Evolutionary conservation across 1,140 invertebrate species (phyloP).

Genomic region (Lasioglossum baleicum): DNA sequence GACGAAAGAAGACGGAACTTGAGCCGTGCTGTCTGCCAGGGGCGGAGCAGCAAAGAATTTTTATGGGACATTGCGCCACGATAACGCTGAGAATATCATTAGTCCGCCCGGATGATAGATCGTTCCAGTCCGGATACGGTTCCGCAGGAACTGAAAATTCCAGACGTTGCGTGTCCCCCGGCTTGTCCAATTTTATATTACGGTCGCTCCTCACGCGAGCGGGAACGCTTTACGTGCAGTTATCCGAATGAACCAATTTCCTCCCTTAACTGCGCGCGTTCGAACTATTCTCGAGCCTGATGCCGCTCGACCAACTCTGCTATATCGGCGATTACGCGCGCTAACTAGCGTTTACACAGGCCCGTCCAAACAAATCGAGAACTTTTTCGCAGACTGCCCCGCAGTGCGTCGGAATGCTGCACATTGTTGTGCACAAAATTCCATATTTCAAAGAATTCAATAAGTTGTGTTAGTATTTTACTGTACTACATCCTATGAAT

Average conservation of each 20-base stretch:
- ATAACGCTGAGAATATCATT: slow-evolving; percentile 11
- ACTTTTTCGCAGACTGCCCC: too few species aligned
- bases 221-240: slow-evolving; percentile 30
- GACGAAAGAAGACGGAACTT: background rate
- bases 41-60: too few species aligned
- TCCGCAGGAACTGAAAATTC: slow-evolving; percentile 37
- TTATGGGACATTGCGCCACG: background rate
- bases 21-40: too few species aligned
- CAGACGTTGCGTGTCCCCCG: slow-evolving; percentile 62
- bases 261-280: slow-evolving; percentile 20
- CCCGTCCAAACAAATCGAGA: too few species aligned
- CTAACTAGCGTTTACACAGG: too few species aligned
- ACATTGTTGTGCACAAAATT: too few species aligned
- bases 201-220: slow-evolving; percentile 60
- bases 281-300: slow-evolving; percentile 32
- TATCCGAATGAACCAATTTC: slow-evolving; percentile 51
- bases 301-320: background rate
- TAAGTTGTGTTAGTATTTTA: too few species aligned
- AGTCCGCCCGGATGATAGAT: background rate
- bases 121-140: slow-evolving; percentile 22
- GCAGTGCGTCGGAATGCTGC: too few species aligned
- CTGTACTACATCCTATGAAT: too few species aligned
- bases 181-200: slow-evolving; percentile 64
- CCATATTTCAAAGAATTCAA: too few species aligned
- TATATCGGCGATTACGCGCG: slow-evolving; percentile 22